A percentile compares a stretch with the other conserved stretches of the same genome.
Evolutionary conservation across 2,797 vertebrate species (phyloP).

Genomic region (Hydrophis major): DNA sequence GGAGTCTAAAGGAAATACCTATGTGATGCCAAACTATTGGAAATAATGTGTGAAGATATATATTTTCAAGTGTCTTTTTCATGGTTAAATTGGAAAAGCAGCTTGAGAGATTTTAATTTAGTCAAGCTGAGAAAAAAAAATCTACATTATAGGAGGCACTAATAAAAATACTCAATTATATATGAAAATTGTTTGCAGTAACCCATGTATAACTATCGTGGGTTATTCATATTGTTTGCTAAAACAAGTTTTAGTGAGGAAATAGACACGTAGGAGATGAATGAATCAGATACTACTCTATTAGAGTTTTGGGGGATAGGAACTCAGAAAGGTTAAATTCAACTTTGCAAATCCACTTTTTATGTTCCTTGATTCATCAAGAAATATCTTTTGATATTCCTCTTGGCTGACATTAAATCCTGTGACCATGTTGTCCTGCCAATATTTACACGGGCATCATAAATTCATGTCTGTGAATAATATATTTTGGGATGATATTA

Average conservation of each 20-base stretch:
- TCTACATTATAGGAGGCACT: background rate
- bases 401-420: background rate
- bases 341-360: background rate
- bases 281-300: too few species aligned
- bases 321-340: background rate
- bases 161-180: background rate
- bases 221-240: background rate
- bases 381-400: background rate
- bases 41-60: conserved; percentile 3
- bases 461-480: background rate
- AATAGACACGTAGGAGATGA: background rate
- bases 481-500: background rate
- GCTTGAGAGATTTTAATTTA: conserved; percentile 13
- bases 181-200: background rate
- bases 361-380: background rate
- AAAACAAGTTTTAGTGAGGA: background rate
- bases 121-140: background rate
- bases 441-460: background rate
- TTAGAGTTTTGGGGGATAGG: background rate
- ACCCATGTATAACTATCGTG: background rate
- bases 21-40: conserved; percentile 19
- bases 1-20: conserved; percentile 4
- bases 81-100: conserved; percentile 28
- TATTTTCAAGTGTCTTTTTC: conserved; percentile 23
- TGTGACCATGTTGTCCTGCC: background rate